Evolutionary conservation across 2,113 vertebrate genomes (phyloP), one percentile per base, ranked within the genome.

Genomic region (Ammodytes dubius): DNA sequence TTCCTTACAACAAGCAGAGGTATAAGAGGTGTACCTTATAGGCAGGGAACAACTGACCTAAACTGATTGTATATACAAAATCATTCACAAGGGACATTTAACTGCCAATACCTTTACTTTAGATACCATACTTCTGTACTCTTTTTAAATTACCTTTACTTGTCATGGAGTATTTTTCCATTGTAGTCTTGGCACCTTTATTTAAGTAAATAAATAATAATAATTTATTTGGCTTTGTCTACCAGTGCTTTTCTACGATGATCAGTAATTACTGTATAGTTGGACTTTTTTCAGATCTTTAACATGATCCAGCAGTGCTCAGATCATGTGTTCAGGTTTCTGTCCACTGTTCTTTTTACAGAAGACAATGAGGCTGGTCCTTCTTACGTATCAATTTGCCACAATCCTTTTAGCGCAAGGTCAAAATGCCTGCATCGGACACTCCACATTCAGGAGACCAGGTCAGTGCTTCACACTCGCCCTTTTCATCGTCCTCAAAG

Each of bases 361-460:
- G 42, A 87, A 39, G 67, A 93, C 72, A 87, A 94, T 93, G 91
- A 90, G 91, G 93, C 69, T 83, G 45, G 14, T 49, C 37, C 63
- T 91, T 52, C 79, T 95, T 14, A 15, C 84, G 2, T 88, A 68
- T 84, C 91, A 89, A 40, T 63, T 94, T 67, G 65, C 79, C 61
- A 72, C 74, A 11, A n/a, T 92, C 60, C 66, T 83, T 17, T 76
- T 77, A 0, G 39, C 67, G 12, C 70, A 75, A 12, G 84, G 84
- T 77, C 84, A 85, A 66, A 73, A 87, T 80, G 27, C 27, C 19
- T 95, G 93, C 70, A 3, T 52, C 0, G 69, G 68, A 70, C 80
- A 89, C 17, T 15, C 87, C 1, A 91, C 94, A 13, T 94, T 81
- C 88, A 91, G 89, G 65, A 61, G 80, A 39, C 93, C 92, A 85